Conservation (phyloP, 2,888 invertebrate genomes). For the Polydesmus complanatus region DNA sequence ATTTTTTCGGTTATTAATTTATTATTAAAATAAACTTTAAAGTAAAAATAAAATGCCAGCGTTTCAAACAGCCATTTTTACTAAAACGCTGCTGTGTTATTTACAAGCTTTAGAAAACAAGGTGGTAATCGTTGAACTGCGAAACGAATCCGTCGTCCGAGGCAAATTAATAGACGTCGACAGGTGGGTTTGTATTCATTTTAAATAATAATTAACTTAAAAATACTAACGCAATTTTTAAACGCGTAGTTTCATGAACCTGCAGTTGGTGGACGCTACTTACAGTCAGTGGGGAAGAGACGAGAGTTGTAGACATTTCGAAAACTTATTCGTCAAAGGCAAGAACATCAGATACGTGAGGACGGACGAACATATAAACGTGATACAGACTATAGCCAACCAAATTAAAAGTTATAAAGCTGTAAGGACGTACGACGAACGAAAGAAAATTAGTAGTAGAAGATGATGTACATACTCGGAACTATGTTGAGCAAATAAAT, state of each 20-base stretch:
- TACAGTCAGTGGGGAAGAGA: neutral
- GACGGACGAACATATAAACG: neutral
- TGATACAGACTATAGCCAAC: neutral
- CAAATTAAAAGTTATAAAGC: neutral
- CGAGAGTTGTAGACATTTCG: neutral
- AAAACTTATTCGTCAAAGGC: neutral
- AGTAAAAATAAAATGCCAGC: neutral
- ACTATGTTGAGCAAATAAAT: too few relatives aligned
- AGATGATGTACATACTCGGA: too few relatives aligned
- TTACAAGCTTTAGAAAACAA: neutral
- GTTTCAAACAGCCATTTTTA: neutral
- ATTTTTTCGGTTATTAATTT: too few relatives aligned
- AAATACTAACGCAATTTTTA: neutral
- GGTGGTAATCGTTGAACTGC: neutral
- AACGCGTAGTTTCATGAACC: neutral
- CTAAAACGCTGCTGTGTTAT: slow-evolving; percentile 2
- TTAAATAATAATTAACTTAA: neutral
- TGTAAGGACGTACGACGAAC: neutral
- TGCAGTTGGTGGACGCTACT: neutral
- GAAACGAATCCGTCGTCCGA: neutral
- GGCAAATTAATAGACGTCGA: neutral
- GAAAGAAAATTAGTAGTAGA: too few relatives aligned
- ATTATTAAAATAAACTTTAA: too few relatives aligned
- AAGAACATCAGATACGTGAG: neutral
- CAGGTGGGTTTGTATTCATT: slow-evolving; percentile 1